Percentiles rank a stretch among this genome's conserved stretches.
These are phyloP conservation scores for Notarius lentiginosus DNA, from an alignment of 2,113 vertebrate genomes.

Conservation along the genomic window DNA sequence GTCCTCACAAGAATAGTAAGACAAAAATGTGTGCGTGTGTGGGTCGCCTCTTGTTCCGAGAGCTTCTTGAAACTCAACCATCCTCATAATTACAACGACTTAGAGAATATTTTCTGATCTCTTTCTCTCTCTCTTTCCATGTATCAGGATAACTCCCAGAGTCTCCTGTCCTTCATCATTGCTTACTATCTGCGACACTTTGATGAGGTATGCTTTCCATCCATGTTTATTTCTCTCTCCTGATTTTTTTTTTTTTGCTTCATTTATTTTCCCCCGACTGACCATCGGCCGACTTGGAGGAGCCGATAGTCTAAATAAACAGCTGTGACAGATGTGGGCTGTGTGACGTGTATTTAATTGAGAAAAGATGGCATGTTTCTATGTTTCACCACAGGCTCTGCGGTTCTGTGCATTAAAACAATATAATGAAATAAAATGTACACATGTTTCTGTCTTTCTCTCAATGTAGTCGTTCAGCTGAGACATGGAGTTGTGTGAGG, in stretches of 20 bases:
- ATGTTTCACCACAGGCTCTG: background rate
- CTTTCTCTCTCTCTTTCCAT: slow-evolving; percentile 48
- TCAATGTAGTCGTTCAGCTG: background rate
- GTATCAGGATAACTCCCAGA: slow-evolving; percentile 91
- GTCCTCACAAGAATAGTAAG: background rate
- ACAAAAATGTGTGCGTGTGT: background rate
- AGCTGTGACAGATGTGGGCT: slow-evolving; percentile 24
- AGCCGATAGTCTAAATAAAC: slow-evolving; percentile 23
- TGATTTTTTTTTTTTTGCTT: slow-evolving; percentile 29
- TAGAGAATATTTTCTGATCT: background rate
- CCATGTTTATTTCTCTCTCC: slow-evolving; percentile 70
- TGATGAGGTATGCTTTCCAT: slow-evolving; percentile 86
- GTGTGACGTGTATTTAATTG: slow-evolving; percentile 15
- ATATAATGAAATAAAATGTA: background rate
- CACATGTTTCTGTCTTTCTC: too few species aligned
- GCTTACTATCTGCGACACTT: slow-evolving; percentile 95
- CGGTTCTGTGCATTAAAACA: background rate
- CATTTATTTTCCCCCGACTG: slow-evolving; percentile 35
- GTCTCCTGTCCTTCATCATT: slow-evolving; percentile 93
- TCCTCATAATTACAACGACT: background rate
- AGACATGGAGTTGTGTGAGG: background rate
- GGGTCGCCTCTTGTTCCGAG: too few species aligned
- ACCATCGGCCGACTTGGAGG: slow-evolving; percentile 4
- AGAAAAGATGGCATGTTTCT: slow-evolving; percentile 14
- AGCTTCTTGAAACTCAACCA: too few species aligned